These are phyloP conservation scores for Phainopepla nitens DNA, from an alignment of 2,113 vertebrate genomes.

Conservation along the genomic window DNA sequence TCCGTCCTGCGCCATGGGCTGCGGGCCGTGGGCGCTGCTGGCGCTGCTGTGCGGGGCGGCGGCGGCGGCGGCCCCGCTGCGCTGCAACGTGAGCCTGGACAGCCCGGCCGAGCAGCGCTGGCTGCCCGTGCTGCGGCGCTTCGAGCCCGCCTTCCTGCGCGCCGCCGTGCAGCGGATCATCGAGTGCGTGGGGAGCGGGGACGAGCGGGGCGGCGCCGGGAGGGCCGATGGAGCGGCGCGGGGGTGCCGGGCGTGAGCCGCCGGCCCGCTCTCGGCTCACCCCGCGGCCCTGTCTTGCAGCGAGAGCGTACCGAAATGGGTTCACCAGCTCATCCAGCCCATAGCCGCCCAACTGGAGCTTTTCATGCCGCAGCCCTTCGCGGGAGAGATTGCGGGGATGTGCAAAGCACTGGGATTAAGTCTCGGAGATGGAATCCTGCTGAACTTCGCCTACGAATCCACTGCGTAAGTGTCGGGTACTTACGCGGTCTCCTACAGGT, in stretches of 20 bases:
- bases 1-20: background rate
- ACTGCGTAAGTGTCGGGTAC: conserved; percentile 77
- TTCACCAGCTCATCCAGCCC: conserved; percentile 68
- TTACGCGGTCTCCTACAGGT: fast-evolving
- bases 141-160: conserved; percentile 58
- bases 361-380: conserved; percentile 79
- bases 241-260: fast-evolving
- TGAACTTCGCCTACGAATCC: conserved; percentile 90
- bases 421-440: conserved; percentile 76
- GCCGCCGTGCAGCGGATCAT: background rate
- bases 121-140: conserved; percentile 60
- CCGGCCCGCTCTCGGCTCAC: background rate
- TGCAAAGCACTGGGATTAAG: conserved; percentile 65
- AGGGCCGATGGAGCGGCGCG: background rate
- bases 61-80: background rate
- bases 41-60: background rate
- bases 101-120: conserved; percentile 65
- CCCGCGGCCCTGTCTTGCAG: conserved; percentile 60
- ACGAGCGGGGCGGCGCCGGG: background rate
- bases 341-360: conserved; percentile 64
- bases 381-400: conserved; percentile 80
- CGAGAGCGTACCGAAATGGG: conserved; percentile 80
- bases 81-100: conserved; percentile 72
- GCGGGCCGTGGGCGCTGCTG: background rate
- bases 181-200: conserved; percentile 23